phyloP scores from a whole-genome alignment of 2,797 vertebrate genomes.

The Botia almorhae region DNA sequence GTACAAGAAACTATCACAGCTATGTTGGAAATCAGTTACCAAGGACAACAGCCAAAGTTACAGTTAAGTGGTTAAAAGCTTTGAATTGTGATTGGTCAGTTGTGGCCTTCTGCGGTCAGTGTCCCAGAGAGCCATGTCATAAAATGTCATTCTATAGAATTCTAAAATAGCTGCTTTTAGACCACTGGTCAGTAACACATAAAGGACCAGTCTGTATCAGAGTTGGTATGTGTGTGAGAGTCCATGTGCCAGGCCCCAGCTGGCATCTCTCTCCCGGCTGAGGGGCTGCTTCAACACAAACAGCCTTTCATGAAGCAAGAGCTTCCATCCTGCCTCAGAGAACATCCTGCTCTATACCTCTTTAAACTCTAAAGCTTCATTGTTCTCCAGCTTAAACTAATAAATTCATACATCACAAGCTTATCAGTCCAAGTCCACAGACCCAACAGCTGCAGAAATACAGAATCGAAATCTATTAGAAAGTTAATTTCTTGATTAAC shows the following conservation, averaged over 20 bases:
- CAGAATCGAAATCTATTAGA: background rate
- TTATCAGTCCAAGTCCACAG: background rate
- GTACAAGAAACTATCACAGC: background rate
- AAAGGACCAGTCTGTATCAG: background rate
- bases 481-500: background rate
- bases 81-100: too few relatives aligned
- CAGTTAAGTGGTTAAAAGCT: background rate
- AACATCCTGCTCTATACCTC: slow-evolving; percentile 36
- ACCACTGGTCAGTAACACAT: background rate
- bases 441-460: background rate
- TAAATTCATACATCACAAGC: background rate
- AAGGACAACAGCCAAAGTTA: background rate
- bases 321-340: slow-evolving; percentile 23
- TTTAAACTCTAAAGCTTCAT: slow-evolving; percentile 17
- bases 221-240: background rate
- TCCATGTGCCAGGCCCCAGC: slow-evolving; percentile 40
- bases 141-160: background rate
- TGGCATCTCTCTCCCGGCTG: slow-evolving; percentile 31
- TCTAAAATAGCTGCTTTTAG: background rate
- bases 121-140: background rate
- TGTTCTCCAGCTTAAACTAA: background rate
- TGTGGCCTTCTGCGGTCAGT: too few relatives aligned
- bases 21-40: background rate
- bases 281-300: slow-evolving; percentile 41
- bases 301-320: slow-evolving; percentile 42